Conservation (phyloP, 2,888 invertebrate genomes). For the Synanthedon formicaeformis region DNA sequence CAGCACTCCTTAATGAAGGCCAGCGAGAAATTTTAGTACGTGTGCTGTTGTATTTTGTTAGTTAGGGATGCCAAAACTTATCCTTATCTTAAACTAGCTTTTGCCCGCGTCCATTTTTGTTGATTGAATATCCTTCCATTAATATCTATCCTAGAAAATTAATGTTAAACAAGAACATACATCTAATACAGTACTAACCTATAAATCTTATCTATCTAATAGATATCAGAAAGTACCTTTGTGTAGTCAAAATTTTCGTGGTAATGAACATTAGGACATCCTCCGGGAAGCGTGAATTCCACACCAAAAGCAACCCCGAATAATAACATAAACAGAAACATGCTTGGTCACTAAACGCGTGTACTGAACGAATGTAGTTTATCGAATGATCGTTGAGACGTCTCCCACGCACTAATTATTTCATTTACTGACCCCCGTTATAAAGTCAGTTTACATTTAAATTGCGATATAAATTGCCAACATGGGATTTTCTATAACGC, state of each 20-base stretch:
- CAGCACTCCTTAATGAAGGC: too few species aligned
- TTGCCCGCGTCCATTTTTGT: too few species aligned
- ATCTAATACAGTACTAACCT: neutral
- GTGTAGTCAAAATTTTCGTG: conserved; percentile 54
- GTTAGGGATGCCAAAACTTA: too few species aligned
- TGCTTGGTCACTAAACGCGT: conserved; percentile 20
- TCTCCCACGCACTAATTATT: conserved; percentile 53
- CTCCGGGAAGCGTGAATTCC: conserved; percentile 45
- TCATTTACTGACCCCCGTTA: conserved; percentile 41
- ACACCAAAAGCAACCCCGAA: conserved; percentile 20
- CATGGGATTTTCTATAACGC: conserved; percentile 10
- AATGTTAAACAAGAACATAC: too few species aligned
- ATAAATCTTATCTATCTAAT: neutral
- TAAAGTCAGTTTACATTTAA: conserved; percentile 31
- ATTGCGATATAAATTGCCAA: conserved; percentile 21
- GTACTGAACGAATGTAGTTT: conserved; percentile 16
- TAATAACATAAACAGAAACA: conserved; percentile 27
- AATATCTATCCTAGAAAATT: too few species aligned
- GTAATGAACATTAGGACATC: conserved; percentile 46
- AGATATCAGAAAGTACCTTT: conserved; percentile 23
- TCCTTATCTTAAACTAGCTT: too few species aligned
- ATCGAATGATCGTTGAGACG: conserved; percentile 26
- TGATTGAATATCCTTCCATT: too few species aligned
- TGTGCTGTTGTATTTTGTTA: too few species aligned
- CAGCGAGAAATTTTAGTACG: too few species aligned